Percentiles rank a stretch among this genome's conserved stretches.
Conservation (phyloP, 2,797 vertebrate species). For the Gastrophryne carolinensis region DNA sequence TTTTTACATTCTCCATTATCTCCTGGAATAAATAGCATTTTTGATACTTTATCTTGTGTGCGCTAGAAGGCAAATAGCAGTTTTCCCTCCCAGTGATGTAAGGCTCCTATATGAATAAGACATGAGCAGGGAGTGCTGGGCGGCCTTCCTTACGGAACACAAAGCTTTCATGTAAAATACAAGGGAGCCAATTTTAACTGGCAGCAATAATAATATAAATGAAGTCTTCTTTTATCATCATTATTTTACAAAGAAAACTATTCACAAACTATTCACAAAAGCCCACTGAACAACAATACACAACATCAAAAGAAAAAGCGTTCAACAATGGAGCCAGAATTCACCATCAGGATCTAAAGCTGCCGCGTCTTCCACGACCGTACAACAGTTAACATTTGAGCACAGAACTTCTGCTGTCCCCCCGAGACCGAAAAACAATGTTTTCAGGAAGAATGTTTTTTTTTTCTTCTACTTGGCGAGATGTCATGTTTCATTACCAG, state of each 20-base stretch:
- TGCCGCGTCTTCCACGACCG: slow-evolving; percentile 40
- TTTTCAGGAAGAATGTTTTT: slow-evolving; percentile 56
- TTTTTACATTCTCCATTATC: background rate
- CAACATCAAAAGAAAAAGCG: slow-evolving; percentile 62
- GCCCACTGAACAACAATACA: slow-evolving; percentile 68
- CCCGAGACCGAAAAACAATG: slow-evolving; percentile 57
- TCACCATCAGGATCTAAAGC: slow-evolving; percentile 7
- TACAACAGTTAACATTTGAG: slow-evolving; percentile 60
- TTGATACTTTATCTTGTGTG: background rate
- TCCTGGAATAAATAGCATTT: background rate
- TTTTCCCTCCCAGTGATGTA: slow-evolving; percentile 23
- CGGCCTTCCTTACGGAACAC: slow-evolving; percentile 25
- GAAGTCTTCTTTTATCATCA: slow-evolving; percentile 65
- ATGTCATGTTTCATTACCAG: slow-evolving; percentile 58
- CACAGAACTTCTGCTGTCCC: slow-evolving; percentile 55
- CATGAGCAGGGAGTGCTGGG: slow-evolving; percentile 31
- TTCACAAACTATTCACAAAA: slow-evolving; percentile 63
- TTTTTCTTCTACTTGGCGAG: slow-evolving; percentile 52
- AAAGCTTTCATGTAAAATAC: slow-evolving; percentile 23
- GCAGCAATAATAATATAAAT: slow-evolving; percentile 67
- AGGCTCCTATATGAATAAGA: slow-evolving; percentile 41
- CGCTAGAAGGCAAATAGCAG: slow-evolving; percentile 28
- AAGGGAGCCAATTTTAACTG: slow-evolving; percentile 58
- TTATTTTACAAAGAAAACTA: slow-evolving; percentile 57
- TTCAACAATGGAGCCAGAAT: slow-evolving; percentile 64